Conservation (phyloP, 2,888 invertebrate species). For the Caenorhabditis virilis region DNA sequence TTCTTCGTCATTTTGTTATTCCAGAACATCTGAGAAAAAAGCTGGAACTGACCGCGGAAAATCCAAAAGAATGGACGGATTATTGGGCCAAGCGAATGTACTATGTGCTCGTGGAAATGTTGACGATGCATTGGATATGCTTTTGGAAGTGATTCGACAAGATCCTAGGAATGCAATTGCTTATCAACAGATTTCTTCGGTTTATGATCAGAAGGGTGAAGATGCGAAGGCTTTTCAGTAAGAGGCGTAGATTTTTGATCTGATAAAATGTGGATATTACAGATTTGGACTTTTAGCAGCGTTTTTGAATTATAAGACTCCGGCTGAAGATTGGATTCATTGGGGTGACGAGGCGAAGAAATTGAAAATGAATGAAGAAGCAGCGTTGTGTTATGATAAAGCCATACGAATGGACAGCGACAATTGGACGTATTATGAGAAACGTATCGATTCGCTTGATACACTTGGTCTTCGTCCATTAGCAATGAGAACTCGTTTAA, state of each 20-base stretch:
- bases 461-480: conserved; percentile 38
- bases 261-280: background rate
- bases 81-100: conserved; percentile 66
- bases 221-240: conserved; percentile 43
- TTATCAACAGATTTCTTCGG: conserved; percentile 60
- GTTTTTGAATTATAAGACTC: conserved; percentile 56
- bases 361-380: conserved; percentile 56
- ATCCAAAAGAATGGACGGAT: conserved; percentile 50
- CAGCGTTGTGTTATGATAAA: conserved; percentile 62
- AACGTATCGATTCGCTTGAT: conserved; percentile 60
- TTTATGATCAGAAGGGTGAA: conserved; percentile 59
- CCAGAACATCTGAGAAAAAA: background rate
- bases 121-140: conserved; percentile 52
- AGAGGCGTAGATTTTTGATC: background rate
- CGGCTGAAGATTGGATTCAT: conserved; percentile 60
- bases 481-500: conserved; percentile 62
- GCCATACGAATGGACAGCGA: conserved; percentile 54
- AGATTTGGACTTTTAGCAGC: conserved; percentile 61
- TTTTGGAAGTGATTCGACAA: conserved; percentile 57
- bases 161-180: conserved; percentile 61
- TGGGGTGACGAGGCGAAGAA: conserved; percentile 59
- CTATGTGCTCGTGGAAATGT: conserved; percentile 55
- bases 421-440: conserved; percentile 63
- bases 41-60: conserved; percentile 7
- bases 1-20: too few species aligned